Evolutionary conservation across 2,888 invertebrate genomes (phyloP), one percentile per base, ranked within the genome.

Genomic region (Phania funesta): DNA sequence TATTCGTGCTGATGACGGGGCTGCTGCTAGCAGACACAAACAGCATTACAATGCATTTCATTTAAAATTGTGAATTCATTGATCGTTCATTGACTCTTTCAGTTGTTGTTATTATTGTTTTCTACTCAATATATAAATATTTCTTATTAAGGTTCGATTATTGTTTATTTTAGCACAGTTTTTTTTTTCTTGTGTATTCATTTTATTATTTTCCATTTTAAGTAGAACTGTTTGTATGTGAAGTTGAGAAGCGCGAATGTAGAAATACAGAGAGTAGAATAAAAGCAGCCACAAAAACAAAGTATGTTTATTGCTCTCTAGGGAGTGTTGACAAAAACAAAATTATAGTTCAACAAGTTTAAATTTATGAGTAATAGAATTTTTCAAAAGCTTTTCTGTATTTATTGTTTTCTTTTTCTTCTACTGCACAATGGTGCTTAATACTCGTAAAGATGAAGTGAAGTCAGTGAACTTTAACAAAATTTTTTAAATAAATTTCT

Each of bases 41-140:
- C 35, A 64, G 54, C 68, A 78, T 78, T 74, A 71, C 73, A 78
- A 78, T 74, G 74, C 68, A 70, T 68, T 68, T 65, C 75, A 77
- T 77, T 81, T 74, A 71, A 78, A 78, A 68, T 75, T 83, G 70
- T 75, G 50, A 75, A 82, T 74, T 82, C 71, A 84, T 84, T 80
- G 80, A 84, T 83, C 84, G 84, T 83, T 83, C 84, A 84, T 84
- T 84, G 84, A 83, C 84, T 75, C 70, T 76, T 68, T 35, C n/a
- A n/a, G n/a, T 65, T 52, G 56, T 41, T 58, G 20, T 26, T 56
- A 7, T 62, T 54, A 16, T 62, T 68, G 35, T 52, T 68, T 76
- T 76, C 26, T 38, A 48, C 6, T 71, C 50, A 60, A 50, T 67
- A 76, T 32, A n/a, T n/a, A n/a, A n/a, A 13, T 76, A 52, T 71